A percentile compares a stretch with the other conserved stretches of the same genome.
Conservation (phyloP, 2,113 vertebrate genomes). For the Muscicapa adusta region DNA sequence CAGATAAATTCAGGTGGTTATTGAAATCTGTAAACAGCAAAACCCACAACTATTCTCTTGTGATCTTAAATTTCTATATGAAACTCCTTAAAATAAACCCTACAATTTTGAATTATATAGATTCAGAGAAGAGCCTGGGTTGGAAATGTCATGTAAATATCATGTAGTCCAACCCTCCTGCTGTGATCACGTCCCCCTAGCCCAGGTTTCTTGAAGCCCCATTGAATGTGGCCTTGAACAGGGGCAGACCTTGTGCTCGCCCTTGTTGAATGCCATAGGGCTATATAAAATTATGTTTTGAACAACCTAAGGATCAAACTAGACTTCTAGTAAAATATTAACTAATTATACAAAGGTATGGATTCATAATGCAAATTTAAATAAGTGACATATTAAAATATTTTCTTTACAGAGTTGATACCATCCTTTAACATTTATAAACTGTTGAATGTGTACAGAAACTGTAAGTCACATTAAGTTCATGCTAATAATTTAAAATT, state of each 20-base stretch:
- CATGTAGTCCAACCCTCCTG: background rate
- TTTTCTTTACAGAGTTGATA: background rate
- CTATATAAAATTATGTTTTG: background rate
- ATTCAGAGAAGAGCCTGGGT: background rate
- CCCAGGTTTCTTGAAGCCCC: background rate
- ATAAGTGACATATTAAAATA: background rate
- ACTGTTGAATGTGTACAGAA: background rate
- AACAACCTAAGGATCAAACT: background rate
- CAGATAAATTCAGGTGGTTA: background rate
- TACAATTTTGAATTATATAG: background rate
- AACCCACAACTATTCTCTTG: background rate
- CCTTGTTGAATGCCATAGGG: background rate
- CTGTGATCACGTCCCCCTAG: accelerated
- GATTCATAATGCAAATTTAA: background rate
- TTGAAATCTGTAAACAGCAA: background rate
- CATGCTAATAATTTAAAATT: background rate
- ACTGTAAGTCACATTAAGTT: background rate
- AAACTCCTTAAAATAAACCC: background rate
- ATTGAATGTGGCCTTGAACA: background rate
- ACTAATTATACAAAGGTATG: background rate
- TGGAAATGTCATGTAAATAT: background rate
- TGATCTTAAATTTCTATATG: background rate
- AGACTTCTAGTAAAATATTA: background rate
- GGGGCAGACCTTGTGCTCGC: background rate
- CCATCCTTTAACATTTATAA: background rate